phyloP scores from a whole-genome alignment of 2,113 vertebrate species.

The Lophochroa leadbeateri region DNA sequence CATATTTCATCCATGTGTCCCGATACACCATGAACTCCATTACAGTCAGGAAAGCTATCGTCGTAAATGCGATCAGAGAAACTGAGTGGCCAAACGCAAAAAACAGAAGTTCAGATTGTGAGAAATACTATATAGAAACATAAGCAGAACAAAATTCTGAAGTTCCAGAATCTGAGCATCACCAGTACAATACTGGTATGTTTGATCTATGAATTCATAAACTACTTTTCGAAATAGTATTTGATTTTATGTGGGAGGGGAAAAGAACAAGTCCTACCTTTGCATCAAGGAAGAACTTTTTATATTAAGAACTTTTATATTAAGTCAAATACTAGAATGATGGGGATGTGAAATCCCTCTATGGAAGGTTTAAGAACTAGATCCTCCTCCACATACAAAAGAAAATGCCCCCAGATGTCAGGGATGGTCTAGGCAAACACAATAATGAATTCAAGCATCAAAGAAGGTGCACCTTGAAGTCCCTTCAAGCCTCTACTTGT shows the following conservation, averaged over 20 bases:
- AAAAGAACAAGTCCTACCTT: neutral
- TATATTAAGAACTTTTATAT: neutral
- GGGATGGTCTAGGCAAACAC: neutral
- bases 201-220: neutral
- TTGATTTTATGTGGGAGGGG: neutral
- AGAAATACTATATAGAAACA: neutral
- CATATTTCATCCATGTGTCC: conserved; percentile 97
- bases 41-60: conserved; percentile 89
- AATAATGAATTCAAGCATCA: neutral
- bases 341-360: neutral
- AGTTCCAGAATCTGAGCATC: neutral
- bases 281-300: neutral
- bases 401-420: neutral
- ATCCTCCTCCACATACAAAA: neutral
- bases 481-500: neutral
- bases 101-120: neutral
- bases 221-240: neutral
- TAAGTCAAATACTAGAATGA: neutral
- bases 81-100: conserved; percentile 76
- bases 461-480: neutral
- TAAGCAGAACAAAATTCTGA: neutral
- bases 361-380: neutral
- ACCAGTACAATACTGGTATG: neutral
- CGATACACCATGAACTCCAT: conserved; percentile 96
- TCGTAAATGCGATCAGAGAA: conserved; percentile 92